phyloP scores from a whole-genome alignment of 2,113 vertebrate genomes.

The Machaerirhynchus nigripectus region DNA sequence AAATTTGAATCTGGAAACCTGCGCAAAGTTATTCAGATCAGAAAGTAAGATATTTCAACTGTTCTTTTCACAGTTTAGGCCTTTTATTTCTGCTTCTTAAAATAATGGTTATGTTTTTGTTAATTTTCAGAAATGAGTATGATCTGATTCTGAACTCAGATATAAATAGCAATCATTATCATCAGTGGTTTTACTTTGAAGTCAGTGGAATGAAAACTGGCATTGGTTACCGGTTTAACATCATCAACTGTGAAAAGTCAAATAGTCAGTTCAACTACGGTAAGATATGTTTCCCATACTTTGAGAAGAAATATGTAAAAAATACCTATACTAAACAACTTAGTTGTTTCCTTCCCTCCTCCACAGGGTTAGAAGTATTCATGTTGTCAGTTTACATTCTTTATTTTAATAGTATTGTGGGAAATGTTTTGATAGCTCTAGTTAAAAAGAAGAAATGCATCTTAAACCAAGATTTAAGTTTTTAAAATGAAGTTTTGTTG shows the following conservation, averaged over 20 bases:
- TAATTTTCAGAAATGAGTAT: slow-evolving; percentile 87
- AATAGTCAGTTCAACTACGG: slow-evolving; percentile 99
- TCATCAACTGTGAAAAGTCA: slow-evolving; percentile 98
- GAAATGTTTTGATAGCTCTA: neutral
- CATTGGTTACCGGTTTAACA: slow-evolving; percentile 91
- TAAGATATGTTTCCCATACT: slow-evolving; percentile 65
- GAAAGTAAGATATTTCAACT: slow-evolving; percentile 84
- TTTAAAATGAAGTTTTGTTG: neutral
- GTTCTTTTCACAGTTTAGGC: neutral
- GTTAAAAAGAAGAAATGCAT: neutral
- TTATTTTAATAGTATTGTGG: neutral
- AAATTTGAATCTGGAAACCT: slow-evolving; percentile 98
- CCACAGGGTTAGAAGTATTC: neutral
- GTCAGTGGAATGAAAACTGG: slow-evolving; percentile 92
- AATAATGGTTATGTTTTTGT: slow-evolving; percentile 31
- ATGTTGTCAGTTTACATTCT: neutral
- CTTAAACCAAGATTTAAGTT: neutral
- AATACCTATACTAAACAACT: neutral
- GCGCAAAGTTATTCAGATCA: slow-evolving; percentile 94
- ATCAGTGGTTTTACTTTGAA: slow-evolving; percentile 99
- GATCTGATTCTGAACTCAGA: slow-evolving; percentile 97
- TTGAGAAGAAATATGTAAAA: neutral
- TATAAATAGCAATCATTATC: slow-evolving; percentile 99
- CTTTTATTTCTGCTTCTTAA: slow-evolving; percentile 15
- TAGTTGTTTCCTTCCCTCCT: neutral